Percentiles rank a stretch among this genome's conserved stretches.
Evolutionary conservation across 2,113 vertebrate genomes (phyloP).

Genomic region (Etheostoma cragini): DNA sequence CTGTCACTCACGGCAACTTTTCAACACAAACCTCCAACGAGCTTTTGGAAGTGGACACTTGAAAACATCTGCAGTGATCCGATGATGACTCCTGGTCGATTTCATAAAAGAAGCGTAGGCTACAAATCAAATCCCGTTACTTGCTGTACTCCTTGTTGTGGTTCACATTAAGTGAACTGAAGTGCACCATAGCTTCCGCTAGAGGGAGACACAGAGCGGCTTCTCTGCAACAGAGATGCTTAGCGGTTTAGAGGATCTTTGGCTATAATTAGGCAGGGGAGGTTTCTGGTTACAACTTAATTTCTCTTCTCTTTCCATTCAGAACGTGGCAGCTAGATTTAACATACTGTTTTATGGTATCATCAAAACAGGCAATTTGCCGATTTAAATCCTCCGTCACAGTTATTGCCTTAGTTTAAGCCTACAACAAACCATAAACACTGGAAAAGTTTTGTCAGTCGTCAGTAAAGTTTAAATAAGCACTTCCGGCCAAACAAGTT

Average conservation of each 20-base stretch:
- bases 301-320: neutral
- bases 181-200: constrained; percentile 39
- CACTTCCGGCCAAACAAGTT: neutral
- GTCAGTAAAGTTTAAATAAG: neutral
- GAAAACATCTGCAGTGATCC: neutral
- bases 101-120: neutral
- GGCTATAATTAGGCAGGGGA: constrained; percentile 47
- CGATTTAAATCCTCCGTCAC: neutral
- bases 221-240: neutral
- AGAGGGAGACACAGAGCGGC: constrained; percentile 54
- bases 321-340: neutral
- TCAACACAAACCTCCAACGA: neutral
- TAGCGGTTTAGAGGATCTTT: no score
- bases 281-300: constrained; percentile 49
- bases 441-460: neutral
- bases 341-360: neutral
- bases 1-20: neutral
- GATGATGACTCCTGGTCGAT: neutral
- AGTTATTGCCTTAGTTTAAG: neutral
- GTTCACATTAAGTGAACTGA: constrained; percentile 1
- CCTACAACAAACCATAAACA: neutral
- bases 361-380: neutral
- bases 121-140: constrained; percentile 41
- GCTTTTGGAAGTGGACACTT: neutral
- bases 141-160: constrained; percentile 15